phyloP scores from a whole-genome alignment of 2,888 invertebrate genomes.

The Hemithea aestivaria region DNA sequence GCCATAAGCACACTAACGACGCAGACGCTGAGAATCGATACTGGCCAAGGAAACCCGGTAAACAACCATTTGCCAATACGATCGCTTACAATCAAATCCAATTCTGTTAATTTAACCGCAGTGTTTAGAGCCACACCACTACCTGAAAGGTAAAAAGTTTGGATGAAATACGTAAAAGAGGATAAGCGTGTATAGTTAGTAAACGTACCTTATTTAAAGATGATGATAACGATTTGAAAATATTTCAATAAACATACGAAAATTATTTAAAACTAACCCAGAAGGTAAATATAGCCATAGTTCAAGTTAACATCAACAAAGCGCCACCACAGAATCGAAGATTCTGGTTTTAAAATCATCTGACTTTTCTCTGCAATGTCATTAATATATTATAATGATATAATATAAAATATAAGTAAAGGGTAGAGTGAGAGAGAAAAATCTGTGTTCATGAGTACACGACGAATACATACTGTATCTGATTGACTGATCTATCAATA shows the following conservation, averaged over 20 bases:
- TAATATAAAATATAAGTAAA: too few relatives aligned
- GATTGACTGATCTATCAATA: too few relatives aligned
- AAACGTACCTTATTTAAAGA: too few relatives aligned
- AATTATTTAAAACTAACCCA: conserved; percentile 35
- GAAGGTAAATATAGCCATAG: conserved; percentile 52
- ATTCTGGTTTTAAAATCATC: conserved; percentile 50
- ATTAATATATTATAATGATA: neutral
- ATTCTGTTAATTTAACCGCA: conserved; percentile 5
- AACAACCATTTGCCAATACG: neutral
- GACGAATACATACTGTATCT: too few relatives aligned
- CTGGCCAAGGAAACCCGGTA: conserved; percentile 22
- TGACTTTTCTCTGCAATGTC: conserved; percentile 46
- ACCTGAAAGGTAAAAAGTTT: conserved; percentile 26
- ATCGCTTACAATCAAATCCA: neutral
- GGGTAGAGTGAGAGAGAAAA: too few relatives aligned
- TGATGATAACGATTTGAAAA: too few relatives aligned
- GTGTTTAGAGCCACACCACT: conserved; percentile 34
- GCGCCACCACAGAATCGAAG: conserved; percentile 54
- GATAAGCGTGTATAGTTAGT: too few relatives aligned
- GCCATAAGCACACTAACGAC: conserved; percentile 33
- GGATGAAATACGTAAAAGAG: too few relatives aligned
- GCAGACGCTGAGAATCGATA: conserved; percentile 35
- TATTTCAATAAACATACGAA: neutral
- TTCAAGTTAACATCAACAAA: conserved; percentile 55
- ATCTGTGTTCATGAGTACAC: too few relatives aligned